Base-by-base conservation (phyloP, 2,797 vertebrate species). In the Labroides dimidiatus region DNA sequence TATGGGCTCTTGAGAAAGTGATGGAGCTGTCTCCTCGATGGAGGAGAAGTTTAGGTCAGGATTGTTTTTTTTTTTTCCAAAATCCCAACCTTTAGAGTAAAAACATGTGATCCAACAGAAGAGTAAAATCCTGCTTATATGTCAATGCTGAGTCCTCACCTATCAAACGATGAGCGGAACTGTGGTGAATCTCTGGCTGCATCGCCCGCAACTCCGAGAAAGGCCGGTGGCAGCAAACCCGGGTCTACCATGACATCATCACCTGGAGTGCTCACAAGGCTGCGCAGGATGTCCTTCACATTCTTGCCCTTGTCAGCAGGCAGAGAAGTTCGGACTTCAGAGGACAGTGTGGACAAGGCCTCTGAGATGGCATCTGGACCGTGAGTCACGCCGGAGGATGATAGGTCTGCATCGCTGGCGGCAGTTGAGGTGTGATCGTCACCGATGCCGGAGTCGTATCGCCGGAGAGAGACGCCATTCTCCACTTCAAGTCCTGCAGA, bases 241-340 rank as follows among this genome's bases (percentile, higher is more conserved):
- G 96, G 87, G 57, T 98, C 97, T 79, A 93, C 93, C 14, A 91
- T 78, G 62, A 96, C 60, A 51, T 96, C 96, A 41, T 97, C 96
- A 37, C 93, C 85, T 4, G 95, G 95, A 1, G 89, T 68, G 80
- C 95, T 97, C 57, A 99, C 97, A 14, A 99, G 91, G 90, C 97
- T 99, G 72, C 97, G 94, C 69, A 99, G 93, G 75, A 99, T 99
- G 84, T 99, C 98, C 87, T 97, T 99, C 53, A 99, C 96, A 0
- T 96, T 98, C 91, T 98, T 97, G 73, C 95, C 93, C 86, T 94
- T 94, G 37, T 93, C 96, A 74, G 86, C 89, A 86, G 89, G 60
- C 30, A n/a, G 45, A n/a, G 84, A 17, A 4, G 87, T 70, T 80
- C 87, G 95, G 80, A 98, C 97, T 93, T 99, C 97, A 54, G 95